These are phyloP conservation scores for Liodrosophila aerea DNA, from an alignment of 2,888 invertebrate genomes.

Conservation along the genomic window DNA sequence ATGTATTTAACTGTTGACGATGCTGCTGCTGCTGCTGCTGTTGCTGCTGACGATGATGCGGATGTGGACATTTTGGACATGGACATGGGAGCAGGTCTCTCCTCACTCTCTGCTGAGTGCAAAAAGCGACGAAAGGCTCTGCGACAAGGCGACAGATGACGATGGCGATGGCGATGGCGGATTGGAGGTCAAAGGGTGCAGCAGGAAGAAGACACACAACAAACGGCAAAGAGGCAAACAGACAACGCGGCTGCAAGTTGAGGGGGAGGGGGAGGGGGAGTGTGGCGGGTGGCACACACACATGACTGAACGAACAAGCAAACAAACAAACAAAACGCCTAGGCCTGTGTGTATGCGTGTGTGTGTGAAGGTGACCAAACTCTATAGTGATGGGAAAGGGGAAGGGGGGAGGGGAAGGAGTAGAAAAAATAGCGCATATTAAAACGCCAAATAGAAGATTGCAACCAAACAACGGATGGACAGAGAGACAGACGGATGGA, in stretches of 20 bases:
- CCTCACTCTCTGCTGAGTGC: constrained; percentile 27
- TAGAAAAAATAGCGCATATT: constrained; percentile 68
- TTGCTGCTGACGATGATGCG: constrained; percentile 61
- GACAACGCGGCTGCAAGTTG: constrained; percentile 34
- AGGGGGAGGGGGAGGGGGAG: not conserved
- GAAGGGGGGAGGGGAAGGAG: not conserved
- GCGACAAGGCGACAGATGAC: constrained; percentile 56
- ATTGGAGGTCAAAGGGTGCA: not conserved
- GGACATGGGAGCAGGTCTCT: constrained; percentile 14
- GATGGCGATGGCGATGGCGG: not conserved
- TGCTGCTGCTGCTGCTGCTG: constrained; percentile 25
- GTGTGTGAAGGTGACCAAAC: constrained; percentile 74
- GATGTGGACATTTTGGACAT: constrained; percentile 45
- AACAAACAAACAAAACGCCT: constrained; percentile 64
- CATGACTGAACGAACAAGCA: constrained; percentile 70
- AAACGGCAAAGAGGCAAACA: constrained; percentile 62
- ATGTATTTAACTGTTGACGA: constrained; percentile 76
- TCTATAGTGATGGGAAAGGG: constrained; percentile 14
- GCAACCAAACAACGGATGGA: constrained; percentile 39
- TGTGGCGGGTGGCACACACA: constrained; percentile 51
- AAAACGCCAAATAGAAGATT: constrained; percentile 74
- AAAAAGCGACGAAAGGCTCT: constrained; percentile 69
- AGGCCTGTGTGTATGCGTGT: not conserved
- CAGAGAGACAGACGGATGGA: too few relatives aligned
- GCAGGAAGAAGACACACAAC: constrained; percentile 55